Evolutionary conservation across 1,140 invertebrate species (phyloP).

Genomic region (Monochamus saltuarius): DNA sequence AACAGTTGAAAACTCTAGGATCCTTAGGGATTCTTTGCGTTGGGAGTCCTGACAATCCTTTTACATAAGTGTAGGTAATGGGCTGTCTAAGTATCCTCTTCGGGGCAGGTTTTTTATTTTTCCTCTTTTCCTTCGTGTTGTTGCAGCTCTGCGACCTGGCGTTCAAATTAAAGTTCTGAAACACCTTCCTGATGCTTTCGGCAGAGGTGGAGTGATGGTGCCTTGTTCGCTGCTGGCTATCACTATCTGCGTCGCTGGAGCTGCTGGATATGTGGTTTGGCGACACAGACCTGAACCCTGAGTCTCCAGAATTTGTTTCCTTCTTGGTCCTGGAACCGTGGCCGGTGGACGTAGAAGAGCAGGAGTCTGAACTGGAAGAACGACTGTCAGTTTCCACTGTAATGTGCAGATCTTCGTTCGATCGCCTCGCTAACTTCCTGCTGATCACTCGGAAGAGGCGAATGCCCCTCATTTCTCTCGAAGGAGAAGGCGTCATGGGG

Average conservation of each 20-base stretch:
- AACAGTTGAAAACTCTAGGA: slow-evolving; percentile 35
- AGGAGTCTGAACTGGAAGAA: slow-evolving; percentile 60
- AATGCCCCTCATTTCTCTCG: slow-evolving; percentile 56
- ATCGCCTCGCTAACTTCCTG: slow-evolving; percentile 57
- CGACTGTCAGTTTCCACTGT: slow-evolving; percentile 58
- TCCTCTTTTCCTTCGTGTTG: slow-evolving; percentile 54
- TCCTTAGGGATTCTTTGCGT: slow-evolving; percentile 72
- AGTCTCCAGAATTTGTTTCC: slow-evolving; percentile 29
- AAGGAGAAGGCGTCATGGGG: slow-evolving; percentile 53
- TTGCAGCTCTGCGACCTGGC: slow-evolving; percentile 63
- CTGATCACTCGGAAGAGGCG: slow-evolving; percentile 63
- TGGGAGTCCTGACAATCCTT: slow-evolving; percentile 74
- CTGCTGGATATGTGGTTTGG: slow-evolving; percentile 57
- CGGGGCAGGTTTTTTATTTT: slow-evolving; percentile 61
- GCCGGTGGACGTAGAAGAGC: slow-evolving; percentile 52
- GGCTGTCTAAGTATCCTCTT: slow-evolving; percentile 72
- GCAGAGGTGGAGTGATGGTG: slow-evolving; percentile 61
- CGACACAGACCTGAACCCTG: slow-evolving; percentile 40
- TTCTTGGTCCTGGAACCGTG: slow-evolving; percentile 47
- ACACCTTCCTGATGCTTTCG: slow-evolving; percentile 66
- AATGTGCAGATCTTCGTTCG: slow-evolving; percentile 53
- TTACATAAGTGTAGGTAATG: slow-evolving; percentile 74
- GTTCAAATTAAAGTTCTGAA: slow-evolving; percentile 65
- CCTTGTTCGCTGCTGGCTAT: slow-evolving; percentile 55
- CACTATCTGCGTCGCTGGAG: slow-evolving; percentile 61